phyloP scores from a whole-genome alignment of 2,888 invertebrate species.

The Lumbricus terrestris region DNA sequence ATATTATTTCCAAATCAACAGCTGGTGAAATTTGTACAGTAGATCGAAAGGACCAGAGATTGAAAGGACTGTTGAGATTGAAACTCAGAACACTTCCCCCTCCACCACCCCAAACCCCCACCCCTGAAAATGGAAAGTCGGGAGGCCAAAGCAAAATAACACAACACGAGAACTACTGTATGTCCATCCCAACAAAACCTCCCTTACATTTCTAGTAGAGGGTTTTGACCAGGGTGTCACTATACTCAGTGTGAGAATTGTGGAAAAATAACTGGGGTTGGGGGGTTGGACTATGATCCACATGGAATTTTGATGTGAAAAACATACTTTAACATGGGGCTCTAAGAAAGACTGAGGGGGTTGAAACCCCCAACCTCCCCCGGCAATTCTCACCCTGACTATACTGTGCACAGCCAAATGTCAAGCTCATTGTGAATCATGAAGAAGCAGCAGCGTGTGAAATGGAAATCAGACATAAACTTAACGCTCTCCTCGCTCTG shows the following conservation, averaged over 20 bases:
- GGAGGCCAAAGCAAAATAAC: neutral
- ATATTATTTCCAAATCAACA: neutral
- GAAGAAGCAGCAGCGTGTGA: neutral
- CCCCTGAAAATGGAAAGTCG: neutral
- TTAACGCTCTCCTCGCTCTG: neutral
- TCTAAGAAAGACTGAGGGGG: too few species aligned
- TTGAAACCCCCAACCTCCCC: too few species aligned
- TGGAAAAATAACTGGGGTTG: too few species aligned
- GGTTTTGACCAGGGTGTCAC: neutral
- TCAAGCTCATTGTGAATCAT: neutral
- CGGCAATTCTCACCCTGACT: too few species aligned
- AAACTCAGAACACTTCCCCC: neutral
- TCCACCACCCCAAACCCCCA: too few species aligned
- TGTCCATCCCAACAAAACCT: neutral
- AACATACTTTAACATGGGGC: too few species aligned
- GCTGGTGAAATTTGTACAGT: neutral
- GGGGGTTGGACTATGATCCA: too few species aligned
- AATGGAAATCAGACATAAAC: neutral
- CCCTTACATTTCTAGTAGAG: neutral
- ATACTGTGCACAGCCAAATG: neutral
- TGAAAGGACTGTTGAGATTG: neutral
- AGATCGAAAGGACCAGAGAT: neutral
- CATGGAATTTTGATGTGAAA: too few species aligned
- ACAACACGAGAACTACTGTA: neutral
- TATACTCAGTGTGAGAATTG: too few species aligned